phyloP scores from a whole-genome alignment of 1,140 invertebrate species.

The Macrocentrus cingulum region DNA sequence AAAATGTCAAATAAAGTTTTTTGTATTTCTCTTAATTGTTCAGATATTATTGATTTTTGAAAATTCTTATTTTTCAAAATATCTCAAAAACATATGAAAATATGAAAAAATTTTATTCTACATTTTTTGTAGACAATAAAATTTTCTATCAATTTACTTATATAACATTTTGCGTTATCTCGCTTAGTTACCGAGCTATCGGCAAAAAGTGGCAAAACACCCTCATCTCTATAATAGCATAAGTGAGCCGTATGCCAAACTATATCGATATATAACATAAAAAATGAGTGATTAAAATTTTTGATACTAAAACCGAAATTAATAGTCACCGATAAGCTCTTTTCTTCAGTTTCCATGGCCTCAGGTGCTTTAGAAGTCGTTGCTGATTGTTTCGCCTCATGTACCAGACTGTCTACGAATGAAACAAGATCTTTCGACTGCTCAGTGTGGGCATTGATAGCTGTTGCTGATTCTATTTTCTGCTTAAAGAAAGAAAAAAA shows the following conservation, averaged over 20 bases:
- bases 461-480: slow-evolving; percentile 54
- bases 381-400: slow-evolving; percentile 59
- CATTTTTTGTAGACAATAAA: too few relatives aligned
- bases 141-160: too few relatives aligned
- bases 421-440: slow-evolving; percentile 72
- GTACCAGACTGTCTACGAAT: slow-evolving; percentile 75
- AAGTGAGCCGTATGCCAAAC: neutral
- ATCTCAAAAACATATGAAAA: too few relatives aligned
- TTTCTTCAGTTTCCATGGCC: slow-evolving; percentile 41
- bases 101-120: too few relatives aligned
- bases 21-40: too few relatives aligned
- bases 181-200: too few relatives aligned
- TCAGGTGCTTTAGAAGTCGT: slow-evolving; percentile 57
- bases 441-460: slow-evolving; percentile 52
- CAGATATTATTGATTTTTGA: too few relatives aligned
- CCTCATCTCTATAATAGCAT: too few relatives aligned
- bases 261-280: slow-evolving; percentile 21
- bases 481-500: slow-evolving; percentile 41
- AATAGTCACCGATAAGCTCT: slow-evolving; percentile 63
- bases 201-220: too few relatives aligned
- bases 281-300: slow-evolving; percentile 13
- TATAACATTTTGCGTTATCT: too few relatives aligned
- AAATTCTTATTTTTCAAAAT: too few relatives aligned
- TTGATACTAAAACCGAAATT: slow-evolving; percentile 43
- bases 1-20: too few relatives aligned